A percentile compares a stretch with the other conserved stretches of the same genome.
phyloP scores from a whole-genome alignment of 2,888 invertebrate species.

The Monopis laevigella region DNA sequence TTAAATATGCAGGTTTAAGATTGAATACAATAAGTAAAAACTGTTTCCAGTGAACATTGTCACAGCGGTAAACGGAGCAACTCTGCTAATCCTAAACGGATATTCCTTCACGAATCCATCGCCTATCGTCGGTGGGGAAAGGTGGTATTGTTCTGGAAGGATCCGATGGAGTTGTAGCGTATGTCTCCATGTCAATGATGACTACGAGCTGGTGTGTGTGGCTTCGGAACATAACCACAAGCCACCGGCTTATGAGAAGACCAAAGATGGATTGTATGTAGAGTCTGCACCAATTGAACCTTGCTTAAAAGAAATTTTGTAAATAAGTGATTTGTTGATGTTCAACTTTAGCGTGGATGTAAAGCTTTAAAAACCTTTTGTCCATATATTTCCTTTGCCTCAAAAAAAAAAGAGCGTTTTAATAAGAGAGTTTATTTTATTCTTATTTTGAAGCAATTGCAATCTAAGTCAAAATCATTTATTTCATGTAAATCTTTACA shows the following conservation, averaged over 20 bases:
- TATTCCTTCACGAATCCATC: constrained; percentile 53
- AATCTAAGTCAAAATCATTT: too few species aligned
- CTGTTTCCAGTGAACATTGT: constrained; percentile 56
- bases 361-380: neutral
- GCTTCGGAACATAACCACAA: constrained; percentile 45
- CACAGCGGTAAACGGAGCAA: constrained; percentile 52
- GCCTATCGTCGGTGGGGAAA: constrained; percentile 48
- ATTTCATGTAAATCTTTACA: too few species aligned
- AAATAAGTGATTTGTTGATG: too few species aligned
- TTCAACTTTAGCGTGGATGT: neutral
- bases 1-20: neutral
- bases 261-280: constrained; percentile 40
- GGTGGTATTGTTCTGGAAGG: constrained; percentile 56
- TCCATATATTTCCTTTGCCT: too few species aligned
- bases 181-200: constrained; percentile 54
- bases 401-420: too few species aligned
- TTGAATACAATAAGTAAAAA: too few species aligned
- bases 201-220: constrained; percentile 53
- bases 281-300: constrained; percentile 24
- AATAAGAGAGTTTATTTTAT: too few species aligned
- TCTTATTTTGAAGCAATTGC: too few species aligned
- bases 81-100: constrained; percentile 50
- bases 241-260: constrained; percentile 45
- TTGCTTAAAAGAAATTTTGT: too few species aligned
- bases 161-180: constrained; percentile 44